These are phyloP conservation scores for Pelodiscus sinensis DNA, from an alignment of 2,113 vertebrate species.

Conservation along the genomic window DNA sequence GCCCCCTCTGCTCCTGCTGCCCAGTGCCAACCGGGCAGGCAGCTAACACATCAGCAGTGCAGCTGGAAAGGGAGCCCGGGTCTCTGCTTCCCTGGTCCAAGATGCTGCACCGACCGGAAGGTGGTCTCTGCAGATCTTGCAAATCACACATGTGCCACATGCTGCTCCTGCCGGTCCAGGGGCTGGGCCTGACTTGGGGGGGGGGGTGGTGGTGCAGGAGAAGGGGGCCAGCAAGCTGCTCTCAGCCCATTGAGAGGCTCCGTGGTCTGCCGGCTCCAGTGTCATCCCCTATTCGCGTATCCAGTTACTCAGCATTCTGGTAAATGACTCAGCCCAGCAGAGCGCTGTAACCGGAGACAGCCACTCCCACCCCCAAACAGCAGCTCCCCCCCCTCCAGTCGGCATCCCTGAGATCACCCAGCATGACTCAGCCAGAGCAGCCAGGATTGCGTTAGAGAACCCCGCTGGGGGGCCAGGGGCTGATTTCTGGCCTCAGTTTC, in stretches of 20 bases:
- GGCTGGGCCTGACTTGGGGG: background rate
- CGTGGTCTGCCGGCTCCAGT: rapidly evolving
- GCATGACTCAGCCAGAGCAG: background rate
- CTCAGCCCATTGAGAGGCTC: background rate
- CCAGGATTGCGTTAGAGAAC: background rate
- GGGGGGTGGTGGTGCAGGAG: background rate
- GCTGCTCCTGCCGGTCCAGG: background rate
- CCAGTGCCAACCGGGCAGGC: background rate
- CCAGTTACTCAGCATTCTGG: background rate
- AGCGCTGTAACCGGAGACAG: background rate
- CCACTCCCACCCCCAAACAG: background rate
- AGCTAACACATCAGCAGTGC: background rate
- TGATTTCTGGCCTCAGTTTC: background rate
- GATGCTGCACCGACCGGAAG: no score
- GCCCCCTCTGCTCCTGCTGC: background rate
- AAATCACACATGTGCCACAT: background rate
- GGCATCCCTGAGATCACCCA: background rate
- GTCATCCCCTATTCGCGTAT: background rate
- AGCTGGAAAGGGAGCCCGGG: background rate
- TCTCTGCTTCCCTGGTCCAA: no score
- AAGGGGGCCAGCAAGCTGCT: background rate
- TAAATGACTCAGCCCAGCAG: background rate
- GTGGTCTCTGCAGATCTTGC: background rate
- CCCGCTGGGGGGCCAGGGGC: background rate
- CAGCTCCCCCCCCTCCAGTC: background rate